phyloP scores from a whole-genome alignment of 2,113 vertebrate genomes.

The Rhea americana region DNA sequence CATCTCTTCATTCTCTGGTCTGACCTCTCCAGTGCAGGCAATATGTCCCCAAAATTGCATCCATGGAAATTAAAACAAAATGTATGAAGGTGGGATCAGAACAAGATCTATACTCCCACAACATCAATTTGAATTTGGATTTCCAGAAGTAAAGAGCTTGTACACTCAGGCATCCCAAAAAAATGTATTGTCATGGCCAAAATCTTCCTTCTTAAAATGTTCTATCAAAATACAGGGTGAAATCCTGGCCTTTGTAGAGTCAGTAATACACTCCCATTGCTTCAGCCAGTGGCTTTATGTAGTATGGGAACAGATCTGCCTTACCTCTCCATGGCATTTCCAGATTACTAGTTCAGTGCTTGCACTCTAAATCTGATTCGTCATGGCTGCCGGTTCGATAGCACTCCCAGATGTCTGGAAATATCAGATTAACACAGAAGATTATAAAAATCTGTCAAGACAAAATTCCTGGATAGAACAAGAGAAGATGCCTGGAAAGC shows the following conservation, averaged over 20 bases:
- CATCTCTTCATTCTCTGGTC: neutral
- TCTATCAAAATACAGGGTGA: neutral
- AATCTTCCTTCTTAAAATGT: neutral
- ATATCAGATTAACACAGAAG: neutral
- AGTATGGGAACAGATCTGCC: neutral
- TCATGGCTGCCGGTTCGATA: neutral
- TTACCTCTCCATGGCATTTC: neutral
- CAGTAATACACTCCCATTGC: neutral
- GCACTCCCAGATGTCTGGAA: neutral
- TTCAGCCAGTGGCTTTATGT: neutral
- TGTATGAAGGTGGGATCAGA: neutral
- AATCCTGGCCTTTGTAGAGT: neutral
- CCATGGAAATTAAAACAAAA: neutral
- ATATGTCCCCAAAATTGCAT: neutral
- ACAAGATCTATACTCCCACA: neutral
- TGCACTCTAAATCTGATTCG: neutral
- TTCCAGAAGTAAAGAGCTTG: neutral
- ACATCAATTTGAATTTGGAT: neutral
- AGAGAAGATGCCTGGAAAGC: neutral
- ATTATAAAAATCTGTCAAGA: neutral
- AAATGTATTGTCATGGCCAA: neutral
- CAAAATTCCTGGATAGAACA: neutral
- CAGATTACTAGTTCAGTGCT: neutral
- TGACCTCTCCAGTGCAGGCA: neutral
- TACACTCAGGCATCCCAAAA: neutral